Percentiles rank a stretch among this genome's conserved stretches.
phyloP scores from a whole-genome alignment of 2,888 invertebrate genomes.

The Calliphora vomitoria region DNA sequence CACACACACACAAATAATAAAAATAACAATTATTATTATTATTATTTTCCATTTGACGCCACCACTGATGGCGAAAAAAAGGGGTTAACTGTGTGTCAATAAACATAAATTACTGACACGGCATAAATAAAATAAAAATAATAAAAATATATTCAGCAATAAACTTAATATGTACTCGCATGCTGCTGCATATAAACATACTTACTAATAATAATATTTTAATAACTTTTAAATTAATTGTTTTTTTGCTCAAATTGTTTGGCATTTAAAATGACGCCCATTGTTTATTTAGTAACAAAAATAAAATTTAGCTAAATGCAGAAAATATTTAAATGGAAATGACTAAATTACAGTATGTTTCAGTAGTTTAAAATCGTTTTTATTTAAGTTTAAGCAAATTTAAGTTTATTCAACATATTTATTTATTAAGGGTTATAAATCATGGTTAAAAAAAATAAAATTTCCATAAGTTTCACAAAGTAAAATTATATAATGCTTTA shows the following conservation, averaged over 20 bases:
- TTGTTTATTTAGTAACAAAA: not conserved
- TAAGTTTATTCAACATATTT: too few species aligned
- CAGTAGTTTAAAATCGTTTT: too few species aligned
- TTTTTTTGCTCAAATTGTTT: conserved; percentile 4
- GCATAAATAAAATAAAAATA: conserved; percentile 38
- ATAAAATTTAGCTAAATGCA: not conserved
- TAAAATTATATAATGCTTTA: too few species aligned
- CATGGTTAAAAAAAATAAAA: too few species aligned
- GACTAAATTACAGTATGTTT: too few species aligned
- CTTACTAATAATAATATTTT: conserved; percentile 29
- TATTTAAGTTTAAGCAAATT: too few species aligned
- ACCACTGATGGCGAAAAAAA: not conserved
- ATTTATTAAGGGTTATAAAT: too few species aligned
- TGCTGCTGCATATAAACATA: not conserved
- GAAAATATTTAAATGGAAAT: too few species aligned
- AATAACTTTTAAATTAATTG: conserved; percentile 42
- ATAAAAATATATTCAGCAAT: not conserved
- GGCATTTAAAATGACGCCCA: not conserved
- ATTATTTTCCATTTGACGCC: conserved; percentile 36
- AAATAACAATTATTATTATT: conserved; percentile 2
- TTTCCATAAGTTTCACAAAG: too few species aligned
- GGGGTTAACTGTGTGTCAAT: conserved; percentile 56
- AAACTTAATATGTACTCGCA: not conserved
- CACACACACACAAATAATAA: conserved; percentile 16
- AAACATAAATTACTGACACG: conserved; percentile 64